Base-by-base conservation (phyloP, 2,797 vertebrate species). In the Girardinus metallicus region DNA sequence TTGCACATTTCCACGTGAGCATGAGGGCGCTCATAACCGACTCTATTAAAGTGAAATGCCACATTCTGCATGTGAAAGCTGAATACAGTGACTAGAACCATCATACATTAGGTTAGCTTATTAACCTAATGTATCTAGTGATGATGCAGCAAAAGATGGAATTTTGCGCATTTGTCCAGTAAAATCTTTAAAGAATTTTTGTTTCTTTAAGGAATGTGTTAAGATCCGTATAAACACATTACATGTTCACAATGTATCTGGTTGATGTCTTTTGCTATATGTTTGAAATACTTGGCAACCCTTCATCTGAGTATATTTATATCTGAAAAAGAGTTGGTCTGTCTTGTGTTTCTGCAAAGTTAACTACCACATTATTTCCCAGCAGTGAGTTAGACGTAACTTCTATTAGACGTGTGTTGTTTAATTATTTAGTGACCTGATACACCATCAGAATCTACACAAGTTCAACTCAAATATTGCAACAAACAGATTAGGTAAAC, bases 101-200 rank as follows among this genome's bases (percentile, higher is more conserved):
- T 75, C 34, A 76, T 72, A 57, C 70, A 73, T 10, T 23, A 39
- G n/a, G n/a, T n/a, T n/a, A n/a, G n/a, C n/a, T n/a, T n/a, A n/a
- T n/a, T n/a, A n/a, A n/a, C n/a, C n/a, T n/a, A n/a, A n/a, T n/a
- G n/a, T n/a, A n/a, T n/a, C n/a, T n/a, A n/a, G n/a, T n/a, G n/a
- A n/a, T n/a, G n/a, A n/a, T n/a, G n/a, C n/a, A n/a, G n/a, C n/a
- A n/a, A n/a, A n/a, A n/a, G n/a, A n/a, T n/a, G n/a, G n/a, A n/a
- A n/a, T n/a, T n/a, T n/a, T n/a, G n/a, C n/a, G n/a, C n/a, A n/a
- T n/a, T n/a, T n/a, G n/a, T n/a, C n/a, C n/a, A n/a, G n/a, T 29
- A 4, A 64, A 39, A 66, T 83, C 26, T 41, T 80, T 74, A 55
- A 21, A 43, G 21, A 43, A 64, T 85, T 39, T 78, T 60, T 49